These are phyloP conservation scores for Cynopterus sphinx DNA, from an alignment of 2,797 vertebrate species.

Conservation along the genomic window DNA sequence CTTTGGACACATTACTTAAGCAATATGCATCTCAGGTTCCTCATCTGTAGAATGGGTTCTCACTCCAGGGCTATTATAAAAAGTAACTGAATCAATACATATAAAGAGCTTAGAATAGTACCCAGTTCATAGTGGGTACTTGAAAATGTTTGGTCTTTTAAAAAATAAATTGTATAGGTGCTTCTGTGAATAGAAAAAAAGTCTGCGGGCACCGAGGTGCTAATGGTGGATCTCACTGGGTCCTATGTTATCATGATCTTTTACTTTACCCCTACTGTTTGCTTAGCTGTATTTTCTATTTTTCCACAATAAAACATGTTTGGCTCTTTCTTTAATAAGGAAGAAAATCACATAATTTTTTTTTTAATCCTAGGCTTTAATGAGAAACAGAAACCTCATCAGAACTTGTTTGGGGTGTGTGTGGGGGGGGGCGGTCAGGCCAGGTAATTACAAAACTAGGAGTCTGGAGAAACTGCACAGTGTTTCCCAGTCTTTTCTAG, in stretches of 20 bases:
- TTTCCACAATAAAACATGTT: slow-evolving; percentile 28
- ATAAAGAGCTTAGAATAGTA: neutral
- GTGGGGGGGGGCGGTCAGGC: neutral
- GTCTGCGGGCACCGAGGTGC: neutral
- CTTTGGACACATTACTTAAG: neutral
- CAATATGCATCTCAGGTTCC: neutral
- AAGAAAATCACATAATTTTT: neutral
- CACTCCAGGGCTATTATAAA: neutral
- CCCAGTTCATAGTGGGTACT: neutral
- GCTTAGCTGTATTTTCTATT: neutral
- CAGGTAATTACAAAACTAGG: neutral
- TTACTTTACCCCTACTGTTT: neutral
- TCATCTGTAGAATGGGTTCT: neutral
- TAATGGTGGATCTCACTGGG: neutral
- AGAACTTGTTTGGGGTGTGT: neutral
- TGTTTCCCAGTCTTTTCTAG: neutral
- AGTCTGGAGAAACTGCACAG: neutral
- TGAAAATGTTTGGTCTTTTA: neutral
- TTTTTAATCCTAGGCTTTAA: neutral
- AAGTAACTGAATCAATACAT: neutral
- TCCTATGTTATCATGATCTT: neutral
- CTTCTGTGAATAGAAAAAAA: neutral
- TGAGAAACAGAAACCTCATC: slow-evolving; percentile 3
- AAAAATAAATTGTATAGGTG: neutral
- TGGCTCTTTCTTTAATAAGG: neutral